A percentile compares a stretch with the other conserved stretches of the same genome.
Conservation (phyloP, 2,888 invertebrate species). For the Perithous albicinctus region DNA sequence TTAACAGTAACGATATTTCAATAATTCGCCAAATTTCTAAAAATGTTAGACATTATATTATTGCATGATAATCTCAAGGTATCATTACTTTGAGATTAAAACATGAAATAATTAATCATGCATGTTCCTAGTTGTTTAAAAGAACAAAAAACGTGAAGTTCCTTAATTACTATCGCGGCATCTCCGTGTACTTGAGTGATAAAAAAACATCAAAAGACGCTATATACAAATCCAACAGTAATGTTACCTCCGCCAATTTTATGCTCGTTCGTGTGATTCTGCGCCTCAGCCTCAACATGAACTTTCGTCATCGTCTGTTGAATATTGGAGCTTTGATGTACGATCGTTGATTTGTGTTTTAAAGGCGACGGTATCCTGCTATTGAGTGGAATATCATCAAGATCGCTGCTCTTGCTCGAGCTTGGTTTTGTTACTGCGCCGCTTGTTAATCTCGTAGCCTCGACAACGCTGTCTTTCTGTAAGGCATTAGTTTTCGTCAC, state of each 20-base stretch:
- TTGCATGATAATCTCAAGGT: too few relatives aligned
- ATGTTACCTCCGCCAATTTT: slow-evolving; percentile 83
- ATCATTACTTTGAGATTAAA: too few relatives aligned
- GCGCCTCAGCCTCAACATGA: slow-evolving; percentile 79
- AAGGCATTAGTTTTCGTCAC: slow-evolving; percentile 82
- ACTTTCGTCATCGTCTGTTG: slow-evolving; percentile 77
- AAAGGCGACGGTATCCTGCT: slow-evolving; percentile 83
- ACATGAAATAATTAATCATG: too few relatives aligned
- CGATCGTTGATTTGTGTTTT: slow-evolving; percentile 79
- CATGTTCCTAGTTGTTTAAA: too few relatives aligned
- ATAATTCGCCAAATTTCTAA: too few relatives aligned
- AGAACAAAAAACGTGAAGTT: too few relatives aligned
- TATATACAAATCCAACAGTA: too few relatives aligned
- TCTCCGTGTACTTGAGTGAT: too few relatives aligned
- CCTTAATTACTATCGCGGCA: too few relatives aligned
- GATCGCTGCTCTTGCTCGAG: slow-evolving; percentile 80
- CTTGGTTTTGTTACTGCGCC: slow-evolving; percentile 76
- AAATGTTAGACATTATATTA: too few relatives aligned
- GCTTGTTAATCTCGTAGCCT: slow-evolving; percentile 73
- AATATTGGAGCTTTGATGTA: slow-evolving; percentile 77
- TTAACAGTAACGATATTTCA: too few relatives aligned
- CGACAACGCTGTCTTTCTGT: slow-evolving; percentile 79
- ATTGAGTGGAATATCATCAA: slow-evolving; percentile 83
- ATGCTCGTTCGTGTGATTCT: slow-evolving; percentile 83
- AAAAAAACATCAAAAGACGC: too few relatives aligned